Evolutionary conservation across 2,888 invertebrate genomes (phyloP).

Genomic region (Leucophenga maculata): DNA sequence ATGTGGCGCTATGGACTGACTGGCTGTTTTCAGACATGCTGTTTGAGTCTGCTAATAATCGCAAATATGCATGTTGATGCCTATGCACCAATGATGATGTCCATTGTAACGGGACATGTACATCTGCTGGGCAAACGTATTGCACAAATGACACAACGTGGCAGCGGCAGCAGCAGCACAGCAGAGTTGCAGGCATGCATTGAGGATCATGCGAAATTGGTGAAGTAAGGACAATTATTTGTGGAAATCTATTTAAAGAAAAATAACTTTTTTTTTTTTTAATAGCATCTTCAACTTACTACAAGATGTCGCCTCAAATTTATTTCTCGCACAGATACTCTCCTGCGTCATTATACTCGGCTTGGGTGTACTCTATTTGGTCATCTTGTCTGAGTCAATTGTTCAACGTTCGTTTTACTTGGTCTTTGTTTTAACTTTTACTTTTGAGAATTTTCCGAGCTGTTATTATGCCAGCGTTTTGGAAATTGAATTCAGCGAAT

Average conservation of each 20-base stretch:
- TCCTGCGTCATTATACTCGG: neutral
- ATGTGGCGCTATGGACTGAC: neutral
- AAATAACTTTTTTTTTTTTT: no score
- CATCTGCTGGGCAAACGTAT: slow-evolving; percentile 4
- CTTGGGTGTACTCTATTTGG: slow-evolving; percentile 3
- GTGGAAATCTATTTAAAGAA: no score
- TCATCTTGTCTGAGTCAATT: slow-evolving; percentile 1
- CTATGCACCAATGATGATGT: slow-evolving; percentile 5
- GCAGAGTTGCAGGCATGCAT: slow-evolving; percentile 4
- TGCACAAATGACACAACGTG: neutral
- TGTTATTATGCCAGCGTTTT: slow-evolving; percentile 13
- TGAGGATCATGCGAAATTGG: slow-evolving; percentile 4
- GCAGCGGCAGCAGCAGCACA: neutral
- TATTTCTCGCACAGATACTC: neutral
- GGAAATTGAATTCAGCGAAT: neutral
- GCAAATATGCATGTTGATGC: neutral
- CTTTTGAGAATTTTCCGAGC: slow-evolving; percentile 5
- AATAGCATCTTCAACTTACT: slow-evolving; percentile 4
- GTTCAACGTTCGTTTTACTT: slow-evolving; percentile 1
- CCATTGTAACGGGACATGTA: slow-evolving; percentile 6
- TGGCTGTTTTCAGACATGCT: slow-evolving; percentile 3
- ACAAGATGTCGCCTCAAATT: neutral
- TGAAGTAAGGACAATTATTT: slow-evolving; percentile 4
- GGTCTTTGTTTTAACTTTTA: neutral
- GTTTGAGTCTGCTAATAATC: neutral